Evolutionary conservation across 2,113 vertebrate species (phyloP).

Genomic region (Electrona antarctica): DNA sequence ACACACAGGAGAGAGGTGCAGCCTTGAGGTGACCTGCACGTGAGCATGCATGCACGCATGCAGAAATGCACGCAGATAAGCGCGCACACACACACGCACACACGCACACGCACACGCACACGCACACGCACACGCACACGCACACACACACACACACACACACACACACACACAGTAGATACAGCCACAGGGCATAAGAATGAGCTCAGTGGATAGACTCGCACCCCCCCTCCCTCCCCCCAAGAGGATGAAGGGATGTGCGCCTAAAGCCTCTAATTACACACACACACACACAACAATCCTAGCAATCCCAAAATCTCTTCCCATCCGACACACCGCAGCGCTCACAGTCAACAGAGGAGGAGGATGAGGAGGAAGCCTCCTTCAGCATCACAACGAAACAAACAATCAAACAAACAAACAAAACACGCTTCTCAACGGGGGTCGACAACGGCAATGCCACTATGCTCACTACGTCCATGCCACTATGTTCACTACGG

Average conservation of each 20-base stretch:
- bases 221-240: slow-evolving; percentile 43
- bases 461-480: too few relatives aligned
- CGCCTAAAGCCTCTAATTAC: slow-evolving; percentile 67
- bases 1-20: too few relatives aligned
- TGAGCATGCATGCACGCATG: background rate
- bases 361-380: background rate
- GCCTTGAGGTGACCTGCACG: too few relatives aligned
- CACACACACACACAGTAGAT: slow-evolving; percentile 40
- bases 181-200: slow-evolving; percentile 55
- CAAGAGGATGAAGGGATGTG: slow-evolving; percentile 64
- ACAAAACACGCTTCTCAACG: too few relatives aligned
- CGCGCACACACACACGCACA: slow-evolving; percentile 20
- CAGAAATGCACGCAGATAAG: slow-evolving; percentile 26
- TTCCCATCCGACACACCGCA: slow-evolving; percentile 59
- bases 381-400: too few relatives aligned
- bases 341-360: slow-evolving; percentile 57
- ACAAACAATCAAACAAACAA: too few relatives aligned
- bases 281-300: slow-evolving; percentile 45
- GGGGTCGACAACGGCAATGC: too few relatives aligned
- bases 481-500: too few relatives aligned
- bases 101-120: slow-evolving; percentile 32
- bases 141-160: slow-evolving; percentile 24
- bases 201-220: slow-evolving; percentile 45
- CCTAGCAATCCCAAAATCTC: slow-evolving; percentile 62
- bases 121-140: slow-evolving; percentile 21